Conservation (phyloP, 2,888 invertebrate species). For the Zootermopsis nevadensis region DNA sequence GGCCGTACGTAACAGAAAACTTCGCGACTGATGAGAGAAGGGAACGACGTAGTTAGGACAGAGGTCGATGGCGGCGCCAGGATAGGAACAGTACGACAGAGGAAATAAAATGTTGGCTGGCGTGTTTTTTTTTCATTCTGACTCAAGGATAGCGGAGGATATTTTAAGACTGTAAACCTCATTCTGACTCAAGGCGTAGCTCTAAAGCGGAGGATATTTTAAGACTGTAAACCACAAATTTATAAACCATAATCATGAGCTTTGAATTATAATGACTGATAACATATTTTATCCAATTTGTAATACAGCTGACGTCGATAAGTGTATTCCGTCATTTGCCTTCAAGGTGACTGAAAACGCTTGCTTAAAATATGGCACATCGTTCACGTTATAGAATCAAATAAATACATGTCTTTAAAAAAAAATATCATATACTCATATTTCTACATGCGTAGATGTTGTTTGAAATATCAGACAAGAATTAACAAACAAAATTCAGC, state of each 20-base stretch:
- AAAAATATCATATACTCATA: neutral
- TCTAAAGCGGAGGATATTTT: neutral
- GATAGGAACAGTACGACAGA: conserved; percentile 44
- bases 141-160: neutral
- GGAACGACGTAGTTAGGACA: conserved; percentile 50
- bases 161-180: neutral
- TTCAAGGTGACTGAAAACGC: neutral
- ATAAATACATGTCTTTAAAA: neutral
- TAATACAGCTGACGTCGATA: neutral
- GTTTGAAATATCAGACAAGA: neutral
- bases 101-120: conserved; percentile 42
- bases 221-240: neutral
- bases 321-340: neutral
- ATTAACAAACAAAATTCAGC: neutral
- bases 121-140: conserved; percentile 24
- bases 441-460: neutral
- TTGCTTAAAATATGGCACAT: neutral
- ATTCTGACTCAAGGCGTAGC: neutral
- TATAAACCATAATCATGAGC: too few species aligned
- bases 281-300: neutral
- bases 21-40: conserved; percentile 49
- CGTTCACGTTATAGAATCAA: neutral
- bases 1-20: conserved; percentile 50
- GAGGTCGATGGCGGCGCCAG: conserved; percentile 52
- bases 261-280: neutral